Conservation (phyloP, 2,888 invertebrate genomes). For the Phalangium opilio region DNA sequence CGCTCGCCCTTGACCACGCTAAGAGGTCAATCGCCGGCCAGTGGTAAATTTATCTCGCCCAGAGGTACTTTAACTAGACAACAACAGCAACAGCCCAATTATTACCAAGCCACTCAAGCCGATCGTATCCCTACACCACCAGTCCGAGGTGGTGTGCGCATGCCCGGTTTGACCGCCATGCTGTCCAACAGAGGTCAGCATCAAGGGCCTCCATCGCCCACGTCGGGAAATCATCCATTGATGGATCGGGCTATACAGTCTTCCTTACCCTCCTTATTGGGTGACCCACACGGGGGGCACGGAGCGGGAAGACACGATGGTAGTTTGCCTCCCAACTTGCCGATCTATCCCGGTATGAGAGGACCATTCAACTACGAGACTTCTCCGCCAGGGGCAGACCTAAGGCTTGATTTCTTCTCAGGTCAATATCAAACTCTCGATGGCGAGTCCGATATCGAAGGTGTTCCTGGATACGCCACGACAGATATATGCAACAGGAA, state of each 20-base stretch:
- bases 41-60: constrained; percentile 17
- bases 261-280: constrained; percentile 32
- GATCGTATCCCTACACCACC: constrained; percentile 18
- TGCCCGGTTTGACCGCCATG: constrained; percentile 1
- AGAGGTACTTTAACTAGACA: constrained; percentile 14
- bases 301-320: too few relatives aligned
- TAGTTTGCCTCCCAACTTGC: too few relatives aligned
- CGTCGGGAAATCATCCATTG: constrained; percentile 19
- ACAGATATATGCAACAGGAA: neutral
- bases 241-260: constrained; percentile 39
- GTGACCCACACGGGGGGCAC: constrained; percentile 18
- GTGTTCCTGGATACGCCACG: constrained; percentile 3
- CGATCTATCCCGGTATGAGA: too few relatives aligned
- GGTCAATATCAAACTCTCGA: constrained; percentile 1
- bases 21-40: constrained; percentile 16
- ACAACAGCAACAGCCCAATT: neutral
- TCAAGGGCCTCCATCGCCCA: constrained; percentile 1
- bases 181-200: neutral
- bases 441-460: constrained; percentile 2
- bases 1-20: neutral
- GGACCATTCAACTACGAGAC: too few relatives aligned
- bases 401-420: too few relatives aligned
- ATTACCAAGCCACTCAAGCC: constrained; percentile 1
- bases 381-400: too few relatives aligned
- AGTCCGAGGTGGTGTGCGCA: constrained; percentile 8